Conservation (phyloP, 2,113 vertebrate species). For the Microtus ochrogaster region DNA sequence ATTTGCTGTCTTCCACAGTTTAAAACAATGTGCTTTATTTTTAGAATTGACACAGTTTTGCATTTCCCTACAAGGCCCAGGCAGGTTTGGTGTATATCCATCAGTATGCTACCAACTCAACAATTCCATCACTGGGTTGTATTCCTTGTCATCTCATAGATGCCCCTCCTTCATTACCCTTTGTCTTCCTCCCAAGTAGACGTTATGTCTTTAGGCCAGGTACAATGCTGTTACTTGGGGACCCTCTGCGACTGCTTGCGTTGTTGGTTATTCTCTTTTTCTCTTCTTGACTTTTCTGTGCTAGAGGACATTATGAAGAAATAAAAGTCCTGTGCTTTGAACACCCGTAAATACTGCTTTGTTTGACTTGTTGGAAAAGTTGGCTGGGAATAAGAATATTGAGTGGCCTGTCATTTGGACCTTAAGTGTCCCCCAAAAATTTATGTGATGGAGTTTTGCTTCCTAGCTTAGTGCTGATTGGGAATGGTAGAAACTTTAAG, state of each 20-base stretch:
- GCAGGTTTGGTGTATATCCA: neutral
- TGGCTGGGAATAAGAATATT: neutral
- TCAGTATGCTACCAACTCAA: neutral
- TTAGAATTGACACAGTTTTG: neutral
- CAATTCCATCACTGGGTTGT: neutral
- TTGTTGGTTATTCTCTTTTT: neutral
- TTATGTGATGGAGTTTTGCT: neutral
- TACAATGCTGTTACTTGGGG: neutral
- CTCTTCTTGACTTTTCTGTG: neutral
- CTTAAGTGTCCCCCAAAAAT: neutral
- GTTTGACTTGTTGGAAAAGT: neutral
- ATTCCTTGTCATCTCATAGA: neutral
- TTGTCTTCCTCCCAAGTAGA: neutral
- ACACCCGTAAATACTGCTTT: neutral
- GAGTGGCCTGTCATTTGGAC: neutral
- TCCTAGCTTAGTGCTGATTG: neutral
- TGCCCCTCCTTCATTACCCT: neutral
- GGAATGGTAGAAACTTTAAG: neutral
- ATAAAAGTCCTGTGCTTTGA: neutral
- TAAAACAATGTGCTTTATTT: neutral
- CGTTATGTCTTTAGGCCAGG: neutral
- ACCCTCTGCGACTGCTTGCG: no score
- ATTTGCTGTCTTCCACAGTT: neutral
- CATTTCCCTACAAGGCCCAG: neutral
- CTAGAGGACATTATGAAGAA: neutral